A percentile compares a stretch with the other conserved stretches of the same genome.
Conservation (phyloP, 2,797 vertebrate genomes). For the Catharus ustulatus region DNA sequence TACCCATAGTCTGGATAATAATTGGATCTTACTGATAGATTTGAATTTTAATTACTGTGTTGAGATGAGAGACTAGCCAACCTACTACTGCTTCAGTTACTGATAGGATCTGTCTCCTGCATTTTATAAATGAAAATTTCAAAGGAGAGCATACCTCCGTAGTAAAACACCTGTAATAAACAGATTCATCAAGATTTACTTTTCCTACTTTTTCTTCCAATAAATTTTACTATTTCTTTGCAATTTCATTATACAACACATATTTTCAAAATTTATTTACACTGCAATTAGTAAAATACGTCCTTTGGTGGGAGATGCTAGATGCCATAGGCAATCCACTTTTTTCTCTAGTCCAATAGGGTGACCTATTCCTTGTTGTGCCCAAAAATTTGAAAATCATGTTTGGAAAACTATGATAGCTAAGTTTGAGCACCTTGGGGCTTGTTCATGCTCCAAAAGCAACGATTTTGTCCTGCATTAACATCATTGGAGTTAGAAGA, state of each 20-base stretch:
- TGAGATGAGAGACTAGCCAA: not conserved
- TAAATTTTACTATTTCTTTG: not conserved
- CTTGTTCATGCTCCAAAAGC: not conserved
- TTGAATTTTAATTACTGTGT: conserved; percentile 20
- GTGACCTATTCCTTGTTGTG: not conserved
- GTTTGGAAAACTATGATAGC: not conserved
- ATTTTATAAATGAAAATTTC: not conserved
- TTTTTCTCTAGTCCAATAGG: not conserved
- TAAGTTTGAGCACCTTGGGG: not conserved
- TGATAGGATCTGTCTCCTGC: not conserved
- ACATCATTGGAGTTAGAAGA: not conserved
- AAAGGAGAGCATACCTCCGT: not conserved
- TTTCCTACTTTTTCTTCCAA: not conserved
- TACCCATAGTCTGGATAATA: not conserved
- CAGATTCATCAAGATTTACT: not conserved
- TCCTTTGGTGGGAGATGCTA: not conserved
- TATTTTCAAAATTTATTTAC: not conserved
- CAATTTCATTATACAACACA: not conserved
- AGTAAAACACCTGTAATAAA: not conserved
- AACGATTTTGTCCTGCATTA: not conserved
- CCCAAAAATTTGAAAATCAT: not conserved
- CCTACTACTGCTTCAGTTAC: not conserved
- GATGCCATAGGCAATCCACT: not conserved
- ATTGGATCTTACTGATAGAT: not conserved
- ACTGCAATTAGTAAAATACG: not conserved